Evolutionary conservation across 2,113 vertebrate genomes (phyloP), one percentile per base, ranked within the genome.

Genomic region (Spilogale gracilis): DNA sequence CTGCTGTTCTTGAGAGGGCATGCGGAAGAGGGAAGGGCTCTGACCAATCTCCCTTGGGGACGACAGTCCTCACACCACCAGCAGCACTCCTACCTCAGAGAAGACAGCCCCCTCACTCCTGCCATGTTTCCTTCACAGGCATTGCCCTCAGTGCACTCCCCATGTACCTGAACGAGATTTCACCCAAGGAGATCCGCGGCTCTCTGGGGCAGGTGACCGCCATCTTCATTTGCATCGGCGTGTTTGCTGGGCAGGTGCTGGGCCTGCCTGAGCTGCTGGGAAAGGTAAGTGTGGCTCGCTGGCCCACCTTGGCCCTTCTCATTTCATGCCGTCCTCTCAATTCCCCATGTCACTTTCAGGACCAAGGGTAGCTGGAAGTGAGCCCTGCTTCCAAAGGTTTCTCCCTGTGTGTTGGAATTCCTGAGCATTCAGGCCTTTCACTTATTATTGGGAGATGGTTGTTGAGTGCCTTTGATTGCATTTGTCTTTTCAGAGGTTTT

Each of bases 81-180:
- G 13, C 10, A 1, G 25, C 0, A 2, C 43, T 3, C 8, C 50
- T 10, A 23, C 50, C 32, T 10, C 0, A 1, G 8, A 58, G 54
- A 18, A 52, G 54, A 0, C 38, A 1, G 1, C 65, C 9, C 16
- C 30, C 85, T 97, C 61, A 97, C 12, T 0, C 30, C 38, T 0
- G 32, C 78, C 17, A 0, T 18, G 18, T 97, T 74, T 96, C 50
- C 30, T 97, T 90, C 50, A 0, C 67, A 99, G 99, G 99, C 91
- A 99, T 99, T 45, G 98, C 99, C 78, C 99, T 99, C 78, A 99
- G 99, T 21, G 99, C 98, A 0, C 99, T 99, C 69, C 99, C 99
- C 78, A 99, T 99, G 99, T 99, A 99, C 98, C 98, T 99, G 96
- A 99, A 98, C 73, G 99, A 99, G 98, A 99, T 99, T 97, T 99